A percentile compares a stretch with the other conserved stretches of the same genome.
Conservation (phyloP, 2,113 vertebrate genomes). For the Dascyllus trimaculatus region DNA sequence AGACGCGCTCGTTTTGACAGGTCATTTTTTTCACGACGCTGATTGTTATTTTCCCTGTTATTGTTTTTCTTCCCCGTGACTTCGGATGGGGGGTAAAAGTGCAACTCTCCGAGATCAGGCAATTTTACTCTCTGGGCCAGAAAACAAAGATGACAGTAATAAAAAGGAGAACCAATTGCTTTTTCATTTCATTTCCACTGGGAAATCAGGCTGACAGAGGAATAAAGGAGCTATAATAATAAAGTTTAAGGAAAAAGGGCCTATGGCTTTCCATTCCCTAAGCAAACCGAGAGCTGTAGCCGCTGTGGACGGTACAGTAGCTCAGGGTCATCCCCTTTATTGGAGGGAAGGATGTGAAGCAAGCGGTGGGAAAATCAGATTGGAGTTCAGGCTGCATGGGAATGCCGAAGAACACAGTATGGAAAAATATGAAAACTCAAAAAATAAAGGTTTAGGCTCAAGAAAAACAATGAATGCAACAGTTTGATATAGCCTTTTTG, state of each 20-base stretch:
- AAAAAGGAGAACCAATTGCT: slow-evolving; percentile 84
- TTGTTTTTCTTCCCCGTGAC: slow-evolving; percentile 72
- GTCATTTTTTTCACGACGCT: slow-evolving; percentile 62
- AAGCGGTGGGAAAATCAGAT: slow-evolving; percentile 27
- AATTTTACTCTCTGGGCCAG: slow-evolving; percentile 81
- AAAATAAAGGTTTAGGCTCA: too few species aligned
- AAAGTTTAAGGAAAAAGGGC: slow-evolving; percentile 83
- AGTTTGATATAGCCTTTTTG: too few species aligned
- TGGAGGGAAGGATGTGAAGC: slow-evolving; percentile 53
- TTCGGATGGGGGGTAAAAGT: slow-evolving; percentile 76
- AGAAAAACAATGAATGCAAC: too few species aligned
- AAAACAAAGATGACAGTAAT: slow-evolving; percentile 86
- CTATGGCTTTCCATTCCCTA: slow-evolving; percentile 79
- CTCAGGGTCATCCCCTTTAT: slow-evolving; percentile 74
- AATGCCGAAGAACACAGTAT: neutral
- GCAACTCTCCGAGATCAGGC: slow-evolving; percentile 76
- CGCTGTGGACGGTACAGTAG: slow-evolving; percentile 54
- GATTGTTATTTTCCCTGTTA: slow-evolving; percentile 75
- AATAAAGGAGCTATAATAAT: slow-evolving; percentile 86
- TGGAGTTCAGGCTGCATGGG: neutral
- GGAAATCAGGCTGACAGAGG: slow-evolving; percentile 82
- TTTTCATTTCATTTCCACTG: slow-evolving; percentile 85
- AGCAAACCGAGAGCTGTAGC: slow-evolving; percentile 72
- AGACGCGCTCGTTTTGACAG: slow-evolving; percentile 64
- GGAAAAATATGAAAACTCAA: neutral